These are phyloP conservation scores for Xiphophorus birchmanni DNA, from an alignment of 2,797 vertebrate genomes.

Conservation along the genomic window DNA sequence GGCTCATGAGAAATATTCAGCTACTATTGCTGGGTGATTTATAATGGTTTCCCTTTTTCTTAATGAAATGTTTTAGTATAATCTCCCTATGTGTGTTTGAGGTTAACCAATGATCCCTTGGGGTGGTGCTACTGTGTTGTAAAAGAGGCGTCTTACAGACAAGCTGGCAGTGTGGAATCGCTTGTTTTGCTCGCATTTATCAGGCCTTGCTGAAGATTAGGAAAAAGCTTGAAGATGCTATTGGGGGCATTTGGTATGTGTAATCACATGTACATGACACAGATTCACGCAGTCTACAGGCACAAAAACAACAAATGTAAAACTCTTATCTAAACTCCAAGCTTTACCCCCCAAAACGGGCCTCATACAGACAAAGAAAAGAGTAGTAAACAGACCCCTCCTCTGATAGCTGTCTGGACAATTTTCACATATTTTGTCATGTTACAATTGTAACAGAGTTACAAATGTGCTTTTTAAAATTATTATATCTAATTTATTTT, in stretches of 20 bases:
- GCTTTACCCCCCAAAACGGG: slow-evolving; percentile 45
- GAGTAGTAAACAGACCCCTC: slow-evolving; percentile 7
- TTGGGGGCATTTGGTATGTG: slow-evolving; percentile 49
- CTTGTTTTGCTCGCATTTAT: slow-evolving; percentile 62
- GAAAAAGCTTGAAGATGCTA: slow-evolving; percentile 48
- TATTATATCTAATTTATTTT: no score
- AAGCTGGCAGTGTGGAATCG: slow-evolving; percentile 73
- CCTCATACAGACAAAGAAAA: slow-evolving; percentile 35
- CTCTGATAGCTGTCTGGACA: background rate
- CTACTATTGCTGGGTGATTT: slow-evolving; percentile 39
- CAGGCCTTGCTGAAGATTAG: slow-evolving; percentile 68
- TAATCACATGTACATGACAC: slow-evolving; percentile 26
- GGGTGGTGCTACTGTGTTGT: slow-evolving; percentile 45
- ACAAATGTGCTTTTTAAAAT: no score
- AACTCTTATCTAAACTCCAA: slow-evolving; percentile 50
- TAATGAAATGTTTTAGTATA: slow-evolving; percentile 61
- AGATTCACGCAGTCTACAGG: slow-evolving; percentile 40
- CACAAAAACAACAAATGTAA: slow-evolving; percentile 43
- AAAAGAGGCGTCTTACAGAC: slow-evolving; percentile 62
- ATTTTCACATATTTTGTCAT: slow-evolving; percentile 31
- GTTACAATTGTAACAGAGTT: background rate
- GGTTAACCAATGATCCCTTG: slow-evolving; percentile 47
- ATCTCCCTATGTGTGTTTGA: slow-evolving; percentile 74
- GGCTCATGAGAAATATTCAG: slow-evolving; percentile 42
- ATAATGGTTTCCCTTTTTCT: slow-evolving; percentile 58